These are phyloP conservation scores for Micropoecilia bifurca DNA, from an alignment of 2,797 vertebrate genomes.

Conservation along the genomic window DNA sequence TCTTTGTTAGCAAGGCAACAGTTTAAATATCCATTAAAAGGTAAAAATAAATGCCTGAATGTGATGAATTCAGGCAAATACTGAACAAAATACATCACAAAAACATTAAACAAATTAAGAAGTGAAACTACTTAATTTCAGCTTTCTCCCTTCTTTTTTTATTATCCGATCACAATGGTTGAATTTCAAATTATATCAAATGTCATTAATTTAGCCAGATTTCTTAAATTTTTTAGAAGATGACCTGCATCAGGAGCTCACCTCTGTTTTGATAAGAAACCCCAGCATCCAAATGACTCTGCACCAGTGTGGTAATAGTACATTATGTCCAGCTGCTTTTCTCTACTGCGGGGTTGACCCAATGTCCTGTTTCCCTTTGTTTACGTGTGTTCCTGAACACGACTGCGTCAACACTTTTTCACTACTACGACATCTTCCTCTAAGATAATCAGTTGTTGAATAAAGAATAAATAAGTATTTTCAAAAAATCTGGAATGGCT, in stretches of 20 bases:
- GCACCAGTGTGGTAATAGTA: not conserved
- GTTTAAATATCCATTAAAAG: too few relatives aligned
- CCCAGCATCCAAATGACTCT: not conserved
- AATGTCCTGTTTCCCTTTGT: constrained; percentile 38
- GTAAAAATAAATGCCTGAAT: too few relatives aligned
- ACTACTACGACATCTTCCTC: not conserved
- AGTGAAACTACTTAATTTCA: not conserved
- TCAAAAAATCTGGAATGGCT: not conserved
- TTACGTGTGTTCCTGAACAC: not conserved
- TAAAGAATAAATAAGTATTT: not conserved
- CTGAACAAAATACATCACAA: not conserved
- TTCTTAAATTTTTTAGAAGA: not conserved
- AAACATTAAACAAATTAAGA: not conserved
- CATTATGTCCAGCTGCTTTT: not conserved
- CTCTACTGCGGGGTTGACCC: constrained; percentile 12
- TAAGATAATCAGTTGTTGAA: not conserved
- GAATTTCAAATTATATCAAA: not conserved
- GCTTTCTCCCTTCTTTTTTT: not conserved
- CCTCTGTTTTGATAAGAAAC: constrained; percentile 19
- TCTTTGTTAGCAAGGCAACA: not conserved
- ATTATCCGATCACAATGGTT: not conserved
- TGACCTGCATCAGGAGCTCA: constrained; percentile 25
- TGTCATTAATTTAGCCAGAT: not conserved
- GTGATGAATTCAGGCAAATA: too few relatives aligned
- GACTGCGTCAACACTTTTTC: not conserved